Percentiles rank a stretch among this genome's conserved stretches.
Conservation (phyloP, 1,140 invertebrate species). For the Ips nitidus region DNA sequence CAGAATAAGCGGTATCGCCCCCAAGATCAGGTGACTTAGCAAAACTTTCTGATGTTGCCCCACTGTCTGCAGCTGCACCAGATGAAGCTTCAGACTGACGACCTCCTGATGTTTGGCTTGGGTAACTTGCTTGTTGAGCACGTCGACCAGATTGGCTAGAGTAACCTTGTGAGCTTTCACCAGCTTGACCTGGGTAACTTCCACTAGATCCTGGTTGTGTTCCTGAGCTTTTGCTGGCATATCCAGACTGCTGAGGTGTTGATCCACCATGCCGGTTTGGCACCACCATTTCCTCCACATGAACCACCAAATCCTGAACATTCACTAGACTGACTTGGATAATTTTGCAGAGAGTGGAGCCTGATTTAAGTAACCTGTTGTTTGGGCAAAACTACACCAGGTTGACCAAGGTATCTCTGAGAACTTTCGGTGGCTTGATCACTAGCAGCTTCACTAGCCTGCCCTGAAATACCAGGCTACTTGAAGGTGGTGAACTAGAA, state of each 20-base stretch:
- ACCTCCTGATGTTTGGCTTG: neutral
- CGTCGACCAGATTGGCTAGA: no score
- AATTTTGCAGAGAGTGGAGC: neutral
- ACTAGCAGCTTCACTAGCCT: no score
- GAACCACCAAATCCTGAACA: neutral
- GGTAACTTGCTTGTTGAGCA: no score
- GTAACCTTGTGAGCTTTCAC: no score
- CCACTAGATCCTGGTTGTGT: no score
- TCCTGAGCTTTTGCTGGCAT: no score
- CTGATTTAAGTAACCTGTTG: neutral
- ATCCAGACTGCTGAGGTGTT: no score
- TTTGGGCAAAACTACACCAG: neutral
- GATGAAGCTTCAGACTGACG: neutral
- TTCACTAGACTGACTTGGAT: neutral
- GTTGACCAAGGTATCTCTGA: neutral
- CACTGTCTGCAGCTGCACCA: neutral
- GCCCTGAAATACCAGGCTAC: neutral
- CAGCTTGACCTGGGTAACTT: no score
- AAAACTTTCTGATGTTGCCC: neutral
- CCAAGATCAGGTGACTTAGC: neutral
- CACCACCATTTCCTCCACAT: neutral
- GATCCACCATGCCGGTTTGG: neutral
- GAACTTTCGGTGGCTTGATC: neutral
- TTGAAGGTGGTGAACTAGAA: no score
- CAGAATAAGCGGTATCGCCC: neutral